These are phyloP conservation scores for Eudasyphora cyanicolor DNA, from an alignment of 2,888 invertebrate genomes.

Conservation along the genomic window DNA sequence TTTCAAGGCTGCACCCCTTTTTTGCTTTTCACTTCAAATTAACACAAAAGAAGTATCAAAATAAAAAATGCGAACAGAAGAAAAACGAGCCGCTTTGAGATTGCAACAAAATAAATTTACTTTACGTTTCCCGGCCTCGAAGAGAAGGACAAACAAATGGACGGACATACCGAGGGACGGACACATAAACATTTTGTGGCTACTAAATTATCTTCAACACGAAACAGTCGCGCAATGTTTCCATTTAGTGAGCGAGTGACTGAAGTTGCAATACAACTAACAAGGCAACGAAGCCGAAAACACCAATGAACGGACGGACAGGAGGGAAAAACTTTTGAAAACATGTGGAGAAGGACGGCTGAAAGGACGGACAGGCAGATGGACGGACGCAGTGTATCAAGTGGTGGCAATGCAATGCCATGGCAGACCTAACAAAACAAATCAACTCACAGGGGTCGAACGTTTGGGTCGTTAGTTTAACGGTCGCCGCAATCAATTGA, in stretches of 20 bases:
- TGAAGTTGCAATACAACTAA: constrained; percentile 1
- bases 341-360: too few species aligned
- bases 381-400: constrained; percentile 16
- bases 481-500: constrained; percentile 51
- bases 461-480: constrained; percentile 59
- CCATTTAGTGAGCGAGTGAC: not conserved
- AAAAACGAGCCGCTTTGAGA: not conserved
- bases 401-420: constrained; percentile 15
- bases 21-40: constrained; percentile 24
- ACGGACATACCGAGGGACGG: constrained; percentile 32
- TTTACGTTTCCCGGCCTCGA: not conserved
- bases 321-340: not conserved
- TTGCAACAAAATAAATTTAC: constrained; percentile 2
- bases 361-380: too few species aligned
- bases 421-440: constrained; percentile 17
- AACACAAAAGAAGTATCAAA: not conserved
- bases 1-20: constrained; percentile 61
- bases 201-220: constrained; percentile 46
- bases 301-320: not conserved
- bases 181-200: constrained; percentile 45
- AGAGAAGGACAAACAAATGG: constrained; percentile 23
- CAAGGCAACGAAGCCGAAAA: not conserved
- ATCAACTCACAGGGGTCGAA: constrained; percentile 18
- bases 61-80: not conserved
- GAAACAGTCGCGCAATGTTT: constrained; percentile 22